Percentiles rank a stretch among this genome's conserved stretches.
Conservation (phyloP, 2,888 invertebrate species). For the Choreutis nemorana region DNA sequence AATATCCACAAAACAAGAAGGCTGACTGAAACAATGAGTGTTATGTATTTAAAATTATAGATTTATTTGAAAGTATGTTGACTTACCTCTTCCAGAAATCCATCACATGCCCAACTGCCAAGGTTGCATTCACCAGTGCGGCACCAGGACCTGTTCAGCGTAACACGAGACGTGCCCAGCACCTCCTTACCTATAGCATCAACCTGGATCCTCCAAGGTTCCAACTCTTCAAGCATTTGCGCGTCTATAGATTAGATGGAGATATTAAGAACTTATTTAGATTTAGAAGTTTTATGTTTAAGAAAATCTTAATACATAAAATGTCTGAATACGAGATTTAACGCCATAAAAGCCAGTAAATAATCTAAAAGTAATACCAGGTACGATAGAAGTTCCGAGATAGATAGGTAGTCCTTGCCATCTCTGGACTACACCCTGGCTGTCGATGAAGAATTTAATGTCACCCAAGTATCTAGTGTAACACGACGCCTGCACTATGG, state of each 20-base stretch:
- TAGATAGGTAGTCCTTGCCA: slow-evolving; percentile 81
- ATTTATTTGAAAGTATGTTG: too few species aligned
- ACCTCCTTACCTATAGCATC: slow-evolving; percentile 64
- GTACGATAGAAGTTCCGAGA: slow-evolving; percentile 66
- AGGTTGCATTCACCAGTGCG: slow-evolving; percentile 72
- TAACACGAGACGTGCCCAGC: slow-evolving; percentile 66
- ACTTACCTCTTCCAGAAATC: slow-evolving; percentile 57
- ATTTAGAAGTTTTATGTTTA: too few species aligned
- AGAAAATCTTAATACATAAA: too few species aligned
- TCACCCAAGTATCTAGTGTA: slow-evolving; percentile 82
- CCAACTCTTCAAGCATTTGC: slow-evolving; percentile 54
- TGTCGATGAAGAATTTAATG: slow-evolving; percentile 75
- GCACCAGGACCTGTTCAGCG: slow-evolving; percentile 65
- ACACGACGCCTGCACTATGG: slow-evolving; percentile 76
- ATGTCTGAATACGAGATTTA: too few species aligned
- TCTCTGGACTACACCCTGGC: slow-evolving; percentile 67
- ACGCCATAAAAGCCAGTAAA: too few species aligned
- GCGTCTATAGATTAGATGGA: too few species aligned
- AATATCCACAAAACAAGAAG: too few species aligned
- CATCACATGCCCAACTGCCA: slow-evolving; percentile 78
- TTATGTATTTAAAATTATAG: too few species aligned
- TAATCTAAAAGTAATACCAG: too few species aligned
- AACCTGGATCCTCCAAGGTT: slow-evolving; percentile 69
- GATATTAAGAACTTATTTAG: background rate
- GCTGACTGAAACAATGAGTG: too few species aligned